Conservation (phyloP, 2,888 invertebrate genomes). For the Drosophila birchii region DNA sequence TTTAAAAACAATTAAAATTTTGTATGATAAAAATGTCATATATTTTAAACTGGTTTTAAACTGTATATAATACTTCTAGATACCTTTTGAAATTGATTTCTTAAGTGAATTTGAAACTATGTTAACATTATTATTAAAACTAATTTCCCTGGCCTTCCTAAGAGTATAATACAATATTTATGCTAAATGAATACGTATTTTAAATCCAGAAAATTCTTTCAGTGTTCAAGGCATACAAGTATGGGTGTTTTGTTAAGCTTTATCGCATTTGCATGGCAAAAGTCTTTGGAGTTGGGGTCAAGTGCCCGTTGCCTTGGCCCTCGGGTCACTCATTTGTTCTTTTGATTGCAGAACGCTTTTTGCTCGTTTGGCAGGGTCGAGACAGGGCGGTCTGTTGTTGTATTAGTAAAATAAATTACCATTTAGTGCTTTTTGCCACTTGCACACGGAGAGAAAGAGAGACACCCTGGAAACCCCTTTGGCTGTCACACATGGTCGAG, state of each 20-base stretch:
- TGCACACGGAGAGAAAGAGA: conserved; percentile 35
- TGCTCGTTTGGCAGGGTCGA: conserved; percentile 30
- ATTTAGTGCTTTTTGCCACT: conserved; percentile 79
- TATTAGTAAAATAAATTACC: conserved; percentile 81
- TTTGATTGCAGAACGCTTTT: conserved; percentile 73
- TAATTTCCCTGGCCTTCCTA: too few species aligned
- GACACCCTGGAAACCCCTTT: conserved; percentile 23
- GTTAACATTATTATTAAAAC: too few species aligned
- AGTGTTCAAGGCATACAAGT: conserved; percentile 3
- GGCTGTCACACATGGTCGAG: conserved; percentile 71
- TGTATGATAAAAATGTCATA: background rate
- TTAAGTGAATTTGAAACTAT: too few species aligned
- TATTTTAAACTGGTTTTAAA: too few species aligned
- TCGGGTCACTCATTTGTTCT: conserved; percentile 76
- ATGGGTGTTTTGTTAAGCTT: conserved; percentile 68
- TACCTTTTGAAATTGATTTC: background rate
- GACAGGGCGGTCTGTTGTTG: conserved; percentile 61
- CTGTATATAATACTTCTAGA: background rate
- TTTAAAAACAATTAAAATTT: background rate
- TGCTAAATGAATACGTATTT: background rate
- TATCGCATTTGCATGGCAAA: conserved; percentile 74
- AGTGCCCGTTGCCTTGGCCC: conserved; percentile 63
- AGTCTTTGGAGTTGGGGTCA: conserved; percentile 54
- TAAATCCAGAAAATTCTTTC: background rate
- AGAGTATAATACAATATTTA: background rate